Evolutionary conservation across 1,140 invertebrate species (phyloP).

Genomic region (Mylabris phalerata): DNA sequence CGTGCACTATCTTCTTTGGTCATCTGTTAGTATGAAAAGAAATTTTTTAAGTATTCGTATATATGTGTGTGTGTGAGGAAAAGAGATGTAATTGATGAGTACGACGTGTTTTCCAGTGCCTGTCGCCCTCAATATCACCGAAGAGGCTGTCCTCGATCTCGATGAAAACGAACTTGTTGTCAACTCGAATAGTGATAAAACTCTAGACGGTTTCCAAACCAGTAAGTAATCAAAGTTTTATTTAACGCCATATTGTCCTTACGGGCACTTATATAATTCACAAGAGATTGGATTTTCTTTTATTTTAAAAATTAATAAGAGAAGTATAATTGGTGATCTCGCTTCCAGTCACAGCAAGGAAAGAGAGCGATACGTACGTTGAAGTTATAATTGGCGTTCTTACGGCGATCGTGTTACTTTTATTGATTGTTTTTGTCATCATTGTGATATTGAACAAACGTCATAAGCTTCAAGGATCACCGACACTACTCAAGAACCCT

Average conservation of each 20-base stretch:
- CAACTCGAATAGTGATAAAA: slow-evolving; percentile 49
- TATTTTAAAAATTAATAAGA: slow-evolving; percentile 2
- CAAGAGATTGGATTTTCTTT: not conserved
- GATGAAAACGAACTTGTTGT: slow-evolving; percentile 48
- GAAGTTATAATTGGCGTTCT: slow-evolving; percentile 67
- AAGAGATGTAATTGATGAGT: slow-evolving; percentile 16
- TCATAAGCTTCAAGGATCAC: slow-evolving; percentile 57
- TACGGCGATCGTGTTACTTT: slow-evolving; percentile 62
- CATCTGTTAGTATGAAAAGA: slow-evolving; percentile 14
- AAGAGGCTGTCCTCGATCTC: slow-evolving; percentile 49
- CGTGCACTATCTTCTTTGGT: slow-evolving; percentile 20
- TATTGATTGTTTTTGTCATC: slow-evolving; percentile 59
- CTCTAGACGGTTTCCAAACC: slow-evolving; percentile 51
- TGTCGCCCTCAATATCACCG: slow-evolving; percentile 53
- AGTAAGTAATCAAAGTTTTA: slow-evolving; percentile 42
- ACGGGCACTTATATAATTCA: not conserved
- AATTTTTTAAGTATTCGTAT: slow-evolving; percentile 17
- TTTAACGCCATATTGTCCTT: not conserved
- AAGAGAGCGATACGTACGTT: slow-evolving; percentile 57
- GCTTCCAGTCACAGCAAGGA: slow-evolving; percentile 50
- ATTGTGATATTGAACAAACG: slow-evolving; percentile 60
- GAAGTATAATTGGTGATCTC: slow-evolving; percentile 1
- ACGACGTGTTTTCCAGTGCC: slow-evolving; percentile 42
- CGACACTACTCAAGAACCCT: slow-evolving; percentile 56
- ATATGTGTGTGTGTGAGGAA: not conserved